A percentile compares a stretch with the other conserved stretches of the same genome.
Conservation (phyloP, 2,888 invertebrate genomes). For the Amitus sp. region DNA sequence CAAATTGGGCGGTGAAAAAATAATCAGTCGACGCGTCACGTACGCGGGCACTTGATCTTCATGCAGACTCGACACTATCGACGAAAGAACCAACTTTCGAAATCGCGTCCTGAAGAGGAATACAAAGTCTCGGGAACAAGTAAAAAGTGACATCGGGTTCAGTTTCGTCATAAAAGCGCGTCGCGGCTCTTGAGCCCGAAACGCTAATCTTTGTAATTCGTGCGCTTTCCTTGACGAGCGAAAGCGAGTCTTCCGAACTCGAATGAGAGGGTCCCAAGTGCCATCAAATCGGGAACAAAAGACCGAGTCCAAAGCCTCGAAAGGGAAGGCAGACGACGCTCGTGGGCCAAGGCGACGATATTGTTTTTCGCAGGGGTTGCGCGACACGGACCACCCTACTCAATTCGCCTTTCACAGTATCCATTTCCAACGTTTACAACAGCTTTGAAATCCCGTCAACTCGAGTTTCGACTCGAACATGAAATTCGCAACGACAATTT, state of each 20-base stretch:
- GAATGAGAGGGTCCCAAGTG: conserved; percentile 23
- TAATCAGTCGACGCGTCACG: conserved; percentile 55
- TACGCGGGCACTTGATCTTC: conserved; percentile 36
- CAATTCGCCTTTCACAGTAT: conserved; percentile 20
- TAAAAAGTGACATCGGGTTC: too few relatives aligned
- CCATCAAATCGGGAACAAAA: conserved; percentile 40
- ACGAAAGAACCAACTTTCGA: conserved; percentile 16
- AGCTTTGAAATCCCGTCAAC: conserved; percentile 13
- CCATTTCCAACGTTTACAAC: conserved; percentile 25
- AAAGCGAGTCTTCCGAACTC: conserved; percentile 17
- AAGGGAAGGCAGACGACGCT: conserved; percentile 20
- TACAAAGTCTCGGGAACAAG: too few relatives aligned
- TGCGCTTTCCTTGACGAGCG: conserved; percentile 11
- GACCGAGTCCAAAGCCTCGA: conserved; percentile 22
- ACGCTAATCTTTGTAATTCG: conserved; percentile 26
- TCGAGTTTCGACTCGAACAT: conserved; percentile 5
- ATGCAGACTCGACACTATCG: conserved; percentile 30
- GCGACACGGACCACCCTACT: conserved; percentile 28
- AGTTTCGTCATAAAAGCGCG: too few relatives aligned
- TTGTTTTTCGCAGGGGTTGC: conserved; percentile 34
- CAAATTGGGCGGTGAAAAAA: conserved; percentile 57
- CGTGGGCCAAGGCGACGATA: conserved; percentile 33
- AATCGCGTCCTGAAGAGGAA: not conserved
- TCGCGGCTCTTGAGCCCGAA: not conserved
- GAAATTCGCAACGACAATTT: conserved; percentile 21